Evolutionary conservation across 2,797 vertebrate species (phyloP).

Genomic region (Macrochelys suwanniensis): DNA sequence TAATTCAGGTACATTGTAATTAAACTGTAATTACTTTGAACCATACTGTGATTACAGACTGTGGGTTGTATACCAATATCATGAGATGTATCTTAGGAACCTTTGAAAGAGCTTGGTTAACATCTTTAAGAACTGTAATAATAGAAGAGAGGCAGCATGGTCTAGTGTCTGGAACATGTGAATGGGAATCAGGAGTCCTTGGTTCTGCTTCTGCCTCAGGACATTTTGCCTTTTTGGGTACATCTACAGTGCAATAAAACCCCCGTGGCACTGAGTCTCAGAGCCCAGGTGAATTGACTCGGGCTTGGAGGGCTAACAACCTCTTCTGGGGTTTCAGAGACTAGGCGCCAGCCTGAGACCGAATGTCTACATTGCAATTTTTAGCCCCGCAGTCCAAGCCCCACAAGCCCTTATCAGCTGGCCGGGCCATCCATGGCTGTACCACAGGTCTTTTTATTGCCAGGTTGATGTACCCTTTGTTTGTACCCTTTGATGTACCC

Average conservation of each 20-base stretch:
- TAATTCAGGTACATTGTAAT: neutral
- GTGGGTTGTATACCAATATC: neutral
- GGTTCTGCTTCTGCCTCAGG: neutral
- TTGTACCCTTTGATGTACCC: neutral
- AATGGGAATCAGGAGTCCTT: neutral
- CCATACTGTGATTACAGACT: neutral
- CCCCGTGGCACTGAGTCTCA: too few species aligned
- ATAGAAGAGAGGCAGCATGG: neutral
- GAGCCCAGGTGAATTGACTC: neutral
- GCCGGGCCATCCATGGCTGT: neutral
- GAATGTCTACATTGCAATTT: neutral
- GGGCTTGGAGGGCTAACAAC: neutral
- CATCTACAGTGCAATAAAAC: neutral
- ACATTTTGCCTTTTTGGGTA: neutral
- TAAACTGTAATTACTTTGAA: neutral
- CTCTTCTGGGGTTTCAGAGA: neutral
- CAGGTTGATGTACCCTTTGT: neutral
- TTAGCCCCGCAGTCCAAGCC: neutral
- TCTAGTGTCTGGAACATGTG: neutral
- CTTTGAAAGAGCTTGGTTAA: neutral
- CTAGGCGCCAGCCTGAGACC: too few species aligned
- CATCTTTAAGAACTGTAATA: neutral
- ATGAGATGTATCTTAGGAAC: neutral
- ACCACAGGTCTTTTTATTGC: neutral
- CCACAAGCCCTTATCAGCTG: neutral